phyloP scores from a whole-genome alignment of 2,797 vertebrate genomes.

The Botia almorhae region DNA sequence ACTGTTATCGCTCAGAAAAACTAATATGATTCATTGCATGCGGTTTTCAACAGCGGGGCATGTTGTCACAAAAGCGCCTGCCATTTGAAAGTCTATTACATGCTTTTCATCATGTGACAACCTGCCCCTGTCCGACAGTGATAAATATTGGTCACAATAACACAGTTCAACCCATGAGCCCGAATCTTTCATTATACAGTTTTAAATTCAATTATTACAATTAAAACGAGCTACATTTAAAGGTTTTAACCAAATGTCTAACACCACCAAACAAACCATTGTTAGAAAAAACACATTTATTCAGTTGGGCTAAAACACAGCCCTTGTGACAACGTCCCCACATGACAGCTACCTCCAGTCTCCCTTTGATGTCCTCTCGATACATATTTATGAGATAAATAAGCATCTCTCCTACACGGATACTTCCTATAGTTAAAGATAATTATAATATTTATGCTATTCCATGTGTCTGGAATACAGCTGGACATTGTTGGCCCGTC shows the following conservation, averaged over 20 bases:
- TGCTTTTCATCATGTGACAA: not conserved
- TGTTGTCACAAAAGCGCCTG: not conserved
- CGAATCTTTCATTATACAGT: not conserved
- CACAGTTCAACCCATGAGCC: not conserved
- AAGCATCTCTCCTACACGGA: not conserved
- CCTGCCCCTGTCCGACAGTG: not conserved
- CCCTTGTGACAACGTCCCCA: not conserved
- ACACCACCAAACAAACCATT: not conserved
- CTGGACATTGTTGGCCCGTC: conserved; percentile 33
- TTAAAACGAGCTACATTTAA: too few species aligned
- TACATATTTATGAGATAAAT: conserved; percentile 32
- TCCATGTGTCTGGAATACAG: conserved; percentile 27
- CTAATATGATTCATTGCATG: not conserved
- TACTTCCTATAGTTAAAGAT: conserved; percentile 15
- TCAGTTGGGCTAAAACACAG: not conserved
- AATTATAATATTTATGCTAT: conserved; percentile 34
- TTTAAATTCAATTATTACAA: too few species aligned
- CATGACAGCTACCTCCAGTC: not conserved
- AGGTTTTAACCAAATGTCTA: too few species aligned
- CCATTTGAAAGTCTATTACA: not conserved
- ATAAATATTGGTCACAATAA: not conserved
- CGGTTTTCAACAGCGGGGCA: not conserved
- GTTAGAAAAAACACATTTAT: not conserved
- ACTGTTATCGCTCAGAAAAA: not conserved
- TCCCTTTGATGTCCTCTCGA: not conserved